phyloP scores from a whole-genome alignment of 2,888 invertebrate genomes.

The Thera britannica region DNA sequence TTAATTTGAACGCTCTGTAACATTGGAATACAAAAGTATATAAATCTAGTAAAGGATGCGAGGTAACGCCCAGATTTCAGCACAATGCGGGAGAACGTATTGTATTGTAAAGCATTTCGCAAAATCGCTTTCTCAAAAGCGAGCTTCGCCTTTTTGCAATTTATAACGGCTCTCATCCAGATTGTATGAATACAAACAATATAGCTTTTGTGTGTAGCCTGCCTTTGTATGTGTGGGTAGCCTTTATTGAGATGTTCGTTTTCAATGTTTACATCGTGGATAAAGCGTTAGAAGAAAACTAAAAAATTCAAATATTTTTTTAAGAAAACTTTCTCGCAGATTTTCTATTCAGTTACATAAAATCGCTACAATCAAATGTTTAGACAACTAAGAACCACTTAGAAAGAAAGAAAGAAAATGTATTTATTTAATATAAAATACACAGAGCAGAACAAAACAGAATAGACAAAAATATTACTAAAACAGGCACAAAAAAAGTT shows the following conservation, averaged over 20 bases:
- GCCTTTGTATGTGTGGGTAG: constrained; percentile 29
- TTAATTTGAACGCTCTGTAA: constrained; percentile 22
- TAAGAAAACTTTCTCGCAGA: no score
- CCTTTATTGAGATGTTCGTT: constrained; percentile 52
- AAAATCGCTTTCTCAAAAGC: constrained; percentile 78
- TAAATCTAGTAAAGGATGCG: constrained; percentile 65
- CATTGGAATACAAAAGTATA: constrained; percentile 49
- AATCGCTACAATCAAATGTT: not conserved
- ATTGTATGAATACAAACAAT: constrained; percentile 72
- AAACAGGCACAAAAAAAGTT: no score
- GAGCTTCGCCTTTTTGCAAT: constrained; percentile 76
- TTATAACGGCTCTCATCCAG: constrained; percentile 75
- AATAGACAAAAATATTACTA: no score
- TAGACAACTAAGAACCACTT: no score
- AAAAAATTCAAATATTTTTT: not conserved
- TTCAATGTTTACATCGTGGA: constrained; percentile 17
- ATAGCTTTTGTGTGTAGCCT: constrained; percentile 51
- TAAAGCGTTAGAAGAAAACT: not conserved
- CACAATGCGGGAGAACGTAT: constrained; percentile 72
- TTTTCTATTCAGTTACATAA: not conserved
- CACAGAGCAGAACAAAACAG: no score
- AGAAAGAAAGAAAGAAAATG: no score
- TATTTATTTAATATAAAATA: no score
- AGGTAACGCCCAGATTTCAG: constrained; percentile 67
- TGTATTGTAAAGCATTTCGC: constrained; percentile 79